Percentiles rank a stretch among this genome's conserved stretches.
Evolutionary conservation across 2,888 invertebrate species (phyloP).

Genomic region (Frankliniella fusca): DNA sequence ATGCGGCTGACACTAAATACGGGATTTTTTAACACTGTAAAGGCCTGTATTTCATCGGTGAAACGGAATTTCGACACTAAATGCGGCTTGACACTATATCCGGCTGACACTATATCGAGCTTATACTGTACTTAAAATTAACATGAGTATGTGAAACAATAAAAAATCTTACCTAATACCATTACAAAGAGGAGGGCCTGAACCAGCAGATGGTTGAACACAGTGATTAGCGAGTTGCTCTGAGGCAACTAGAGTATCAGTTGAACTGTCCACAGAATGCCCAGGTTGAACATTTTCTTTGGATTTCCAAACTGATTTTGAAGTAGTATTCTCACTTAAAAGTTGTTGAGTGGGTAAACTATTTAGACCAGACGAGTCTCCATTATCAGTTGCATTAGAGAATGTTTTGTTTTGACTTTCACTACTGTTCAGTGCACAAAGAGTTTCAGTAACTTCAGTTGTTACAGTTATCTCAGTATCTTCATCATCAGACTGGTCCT

Average conservation of each 20-base stretch:
- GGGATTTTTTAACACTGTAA: slow-evolving; percentile 5
- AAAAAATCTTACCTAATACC: background rate
- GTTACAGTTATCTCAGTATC: slow-evolving; percentile 6
- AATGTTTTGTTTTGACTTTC: background rate
- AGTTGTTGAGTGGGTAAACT: background rate
- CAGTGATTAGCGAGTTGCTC: background rate
- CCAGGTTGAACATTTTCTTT: slow-evolving; percentile 37
- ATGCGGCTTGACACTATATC: background rate
- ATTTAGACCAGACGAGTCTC: background rate
- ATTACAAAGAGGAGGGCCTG: background rate
- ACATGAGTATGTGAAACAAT: too few relatives aligned
- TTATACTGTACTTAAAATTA: background rate
- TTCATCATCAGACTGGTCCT: slow-evolving; percentile 10
- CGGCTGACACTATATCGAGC: background rate
- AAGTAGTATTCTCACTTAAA: background rate
- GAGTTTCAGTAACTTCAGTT: background rate
- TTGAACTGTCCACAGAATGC: slow-evolving; percentile 53
- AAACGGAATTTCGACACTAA: background rate
- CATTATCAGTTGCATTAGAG: background rate
- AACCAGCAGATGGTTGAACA: background rate
- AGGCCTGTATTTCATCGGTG: background rate
- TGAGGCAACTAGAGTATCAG: slow-evolving; percentile 50
- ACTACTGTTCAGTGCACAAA: background rate
- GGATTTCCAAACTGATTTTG: background rate
- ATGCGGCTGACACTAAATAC: background rate